Conservation (phyloP, 2,113 vertebrate genomes). For the Muscicapa adusta region DNA sequence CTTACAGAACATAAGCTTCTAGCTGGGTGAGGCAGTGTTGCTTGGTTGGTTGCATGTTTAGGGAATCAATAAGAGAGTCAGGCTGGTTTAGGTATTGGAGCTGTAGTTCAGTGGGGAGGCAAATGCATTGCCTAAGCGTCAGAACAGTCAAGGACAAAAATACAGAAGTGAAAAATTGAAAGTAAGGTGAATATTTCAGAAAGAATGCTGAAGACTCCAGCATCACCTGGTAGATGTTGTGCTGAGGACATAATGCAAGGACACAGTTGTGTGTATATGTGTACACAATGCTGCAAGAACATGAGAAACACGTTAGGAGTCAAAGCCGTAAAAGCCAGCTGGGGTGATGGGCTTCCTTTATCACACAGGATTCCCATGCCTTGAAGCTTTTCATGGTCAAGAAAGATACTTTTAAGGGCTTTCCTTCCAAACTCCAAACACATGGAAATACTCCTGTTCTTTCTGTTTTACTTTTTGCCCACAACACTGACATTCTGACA, state of each 20-base stretch:
- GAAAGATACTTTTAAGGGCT: neutral
- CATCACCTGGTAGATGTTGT: neutral
- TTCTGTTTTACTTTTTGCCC: neutral
- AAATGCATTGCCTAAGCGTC: neutral
- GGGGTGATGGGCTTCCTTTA: neutral
- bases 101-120: neutral
- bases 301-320: neutral
- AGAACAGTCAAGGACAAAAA: neutral
- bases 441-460: fast-evolving
- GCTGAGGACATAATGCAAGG: neutral
- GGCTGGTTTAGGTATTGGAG: neutral
- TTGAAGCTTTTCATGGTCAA: neutral
- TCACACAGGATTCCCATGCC: neutral
- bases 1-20: neutral
- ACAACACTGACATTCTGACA: neutral
- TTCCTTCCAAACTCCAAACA: neutral
- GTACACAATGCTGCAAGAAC: neutral
- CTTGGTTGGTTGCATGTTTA: neutral
- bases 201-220: neutral
- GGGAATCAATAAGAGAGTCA: neutral
- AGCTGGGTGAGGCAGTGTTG: neutral
- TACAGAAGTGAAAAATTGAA: neutral
- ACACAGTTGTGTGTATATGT: neutral
- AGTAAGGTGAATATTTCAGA: neutral
- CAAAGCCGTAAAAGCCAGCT: neutral